Conservation (phyloP, 2,113 vertebrate genomes). For the Gopherus flavomarginatus region DNA sequence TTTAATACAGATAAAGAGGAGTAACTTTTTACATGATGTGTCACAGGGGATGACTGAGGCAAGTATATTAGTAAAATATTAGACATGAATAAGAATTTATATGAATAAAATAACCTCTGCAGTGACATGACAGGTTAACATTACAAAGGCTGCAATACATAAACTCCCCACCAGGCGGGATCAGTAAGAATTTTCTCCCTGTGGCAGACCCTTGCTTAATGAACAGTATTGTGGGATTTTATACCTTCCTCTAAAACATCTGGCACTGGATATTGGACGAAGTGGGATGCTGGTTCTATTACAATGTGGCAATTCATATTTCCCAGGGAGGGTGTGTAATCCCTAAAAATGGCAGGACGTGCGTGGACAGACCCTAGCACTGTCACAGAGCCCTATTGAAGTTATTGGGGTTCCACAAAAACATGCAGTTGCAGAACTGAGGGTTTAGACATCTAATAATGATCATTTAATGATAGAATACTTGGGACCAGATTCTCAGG, state of each 20-base stretch:
- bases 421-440: not conserved
- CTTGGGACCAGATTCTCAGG: not conserved
- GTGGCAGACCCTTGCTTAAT: not conserved
- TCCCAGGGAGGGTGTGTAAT: not conserved
- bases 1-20: not conserved
- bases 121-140: not conserved
- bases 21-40: not conserved
- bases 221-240: not conserved
- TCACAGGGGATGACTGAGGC: not conserved
- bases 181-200: not conserved
- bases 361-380: not conserved
- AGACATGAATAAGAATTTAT: not conserved
- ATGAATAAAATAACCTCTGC: not conserved
- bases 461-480: not conserved
- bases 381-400: not conserved
- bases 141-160: not conserved
- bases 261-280: not conserved
- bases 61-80: not conserved
- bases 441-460: not conserved
- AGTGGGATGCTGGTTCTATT: not conserved
- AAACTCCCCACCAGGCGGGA: not conserved
- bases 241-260: not conserved
- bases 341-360: not conserved
- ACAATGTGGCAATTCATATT: not conserved
- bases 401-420: fast-evolving